These are phyloP conservation scores for Folsomia manolachei DNA, from an alignment of 2,888 invertebrate genomes.

Conservation along the genomic window DNA sequence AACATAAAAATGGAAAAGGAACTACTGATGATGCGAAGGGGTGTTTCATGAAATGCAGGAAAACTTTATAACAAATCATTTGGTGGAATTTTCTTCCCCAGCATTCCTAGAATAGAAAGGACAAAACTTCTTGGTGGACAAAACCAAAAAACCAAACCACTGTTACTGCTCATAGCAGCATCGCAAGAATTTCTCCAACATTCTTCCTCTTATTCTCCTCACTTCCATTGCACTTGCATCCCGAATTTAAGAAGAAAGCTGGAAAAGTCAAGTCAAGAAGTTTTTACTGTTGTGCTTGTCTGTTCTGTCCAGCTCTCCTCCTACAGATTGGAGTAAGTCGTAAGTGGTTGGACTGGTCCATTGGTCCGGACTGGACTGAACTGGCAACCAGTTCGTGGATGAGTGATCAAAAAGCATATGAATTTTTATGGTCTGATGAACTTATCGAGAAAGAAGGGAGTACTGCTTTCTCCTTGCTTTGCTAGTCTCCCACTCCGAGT, in stretches of 20 bases:
- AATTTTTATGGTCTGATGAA: slow-evolving; percentile 8
- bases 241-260: too few species aligned
- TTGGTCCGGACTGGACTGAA: too few species aligned
- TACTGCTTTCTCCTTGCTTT: not conserved
- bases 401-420: slow-evolving; percentile 10
- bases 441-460: not conserved
- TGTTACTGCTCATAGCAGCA: too few species aligned
- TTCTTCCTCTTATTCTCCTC: not conserved
- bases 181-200: not conserved
- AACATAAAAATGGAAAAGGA: too few species aligned
- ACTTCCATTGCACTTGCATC: not conserved
- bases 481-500: not conserved
- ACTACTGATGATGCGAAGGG: not conserved
- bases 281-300: not conserved
- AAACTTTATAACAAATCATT: not conserved
- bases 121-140: not conserved
- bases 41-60: not conserved
- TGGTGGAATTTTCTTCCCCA: not conserved
- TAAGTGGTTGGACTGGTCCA: not conserved
- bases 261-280: not conserved
- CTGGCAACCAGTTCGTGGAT: not conserved
- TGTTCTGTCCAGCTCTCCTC: not conserved
- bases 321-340: not conserved
- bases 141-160: not conserved
- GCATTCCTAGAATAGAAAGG: not conserved